Percentiles rank a stretch among this genome's conserved stretches.
Evolutionary conservation across 2,888 invertebrate species (phyloP).

Genomic region (Yponomeuta malinellus): DNA sequence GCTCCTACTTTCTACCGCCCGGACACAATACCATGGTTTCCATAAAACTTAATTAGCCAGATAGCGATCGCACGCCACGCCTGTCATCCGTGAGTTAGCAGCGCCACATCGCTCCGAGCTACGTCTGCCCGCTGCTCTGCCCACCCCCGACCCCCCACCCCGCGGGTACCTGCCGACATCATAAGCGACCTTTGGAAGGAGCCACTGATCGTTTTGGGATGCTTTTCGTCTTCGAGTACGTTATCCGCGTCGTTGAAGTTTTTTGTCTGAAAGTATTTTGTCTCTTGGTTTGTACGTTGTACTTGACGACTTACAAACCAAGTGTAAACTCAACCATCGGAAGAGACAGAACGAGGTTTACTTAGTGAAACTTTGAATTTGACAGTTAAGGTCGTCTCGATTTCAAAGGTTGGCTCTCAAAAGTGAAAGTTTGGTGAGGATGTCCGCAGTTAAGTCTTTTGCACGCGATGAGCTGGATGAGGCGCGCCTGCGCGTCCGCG

Average conservation of each 20-base stretch:
- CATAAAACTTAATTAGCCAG: not conserved
- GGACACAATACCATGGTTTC: not conserved
- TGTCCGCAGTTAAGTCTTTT: not conserved
- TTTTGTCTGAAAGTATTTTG: not conserved
- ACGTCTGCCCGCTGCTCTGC: slow-evolving; percentile 44
- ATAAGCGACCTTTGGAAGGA: not conserved
- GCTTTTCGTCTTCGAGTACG: not conserved
- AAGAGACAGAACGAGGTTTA: no score
- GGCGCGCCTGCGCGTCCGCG: slow-evolving; percentile 41
- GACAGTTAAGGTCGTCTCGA: not conserved
- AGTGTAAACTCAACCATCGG: no score
- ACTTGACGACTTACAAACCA: not conserved
- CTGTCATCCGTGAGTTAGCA: slow-evolving; percentile 13
- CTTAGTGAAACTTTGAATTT: no score
- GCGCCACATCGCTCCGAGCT: slow-evolving; percentile 37
- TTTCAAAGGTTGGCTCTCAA: not conserved
- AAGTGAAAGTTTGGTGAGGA: slow-evolving; percentile 2
- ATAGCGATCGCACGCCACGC: not conserved
- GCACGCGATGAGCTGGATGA: not conserved
- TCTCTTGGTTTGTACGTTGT: not conserved
- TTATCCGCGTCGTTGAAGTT: not conserved
- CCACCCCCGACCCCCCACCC: not conserved
- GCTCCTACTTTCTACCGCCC: slow-evolving; percentile 29
- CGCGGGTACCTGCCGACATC: slow-evolving; percentile 13
- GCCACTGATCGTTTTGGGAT: not conserved